Conservation (phyloP, 2,888 invertebrate genomes). For the Macrosoma leucophasiata region DNA sequence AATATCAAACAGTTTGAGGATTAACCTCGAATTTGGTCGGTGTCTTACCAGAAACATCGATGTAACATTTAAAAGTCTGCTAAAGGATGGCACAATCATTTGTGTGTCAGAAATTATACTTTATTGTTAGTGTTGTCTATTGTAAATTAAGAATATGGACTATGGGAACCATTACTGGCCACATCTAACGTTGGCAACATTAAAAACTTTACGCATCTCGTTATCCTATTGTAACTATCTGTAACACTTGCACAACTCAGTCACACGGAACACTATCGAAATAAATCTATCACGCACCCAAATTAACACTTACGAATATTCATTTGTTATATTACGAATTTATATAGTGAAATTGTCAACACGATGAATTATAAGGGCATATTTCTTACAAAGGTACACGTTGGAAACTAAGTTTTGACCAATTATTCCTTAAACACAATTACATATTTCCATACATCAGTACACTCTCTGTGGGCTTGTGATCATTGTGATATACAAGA, state of each 20-base stretch:
- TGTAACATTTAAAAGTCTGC: slow-evolving; percentile 30
- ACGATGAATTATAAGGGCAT: no score
- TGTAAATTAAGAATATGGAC: slow-evolving; percentile 30
- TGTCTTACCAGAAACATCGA: slow-evolving; percentile 29
- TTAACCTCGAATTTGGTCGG: slow-evolving; percentile 24
- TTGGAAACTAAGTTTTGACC: no score
- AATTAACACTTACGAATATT: slow-evolving; percentile 15
- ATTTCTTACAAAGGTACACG: no score
- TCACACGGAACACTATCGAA: slow-evolving; percentile 26
- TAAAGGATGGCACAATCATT: slow-evolving; percentile 56
- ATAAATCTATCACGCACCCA: slow-evolving; percentile 27
- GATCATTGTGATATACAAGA: no score
- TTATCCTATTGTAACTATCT: slow-evolving; percentile 38
- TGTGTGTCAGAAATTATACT: slow-evolving; percentile 45
- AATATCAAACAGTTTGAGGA: slow-evolving; percentile 28
- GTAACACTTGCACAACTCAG: slow-evolving; percentile 32
- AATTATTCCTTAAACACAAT: no score
- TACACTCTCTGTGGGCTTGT: no score
- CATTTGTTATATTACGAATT: slow-evolving; percentile 4
- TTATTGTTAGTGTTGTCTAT: slow-evolving; percentile 29
- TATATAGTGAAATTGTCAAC: slow-evolving; percentile 10
- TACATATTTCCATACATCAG: no score
- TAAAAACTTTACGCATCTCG: slow-evolving; percentile 28
- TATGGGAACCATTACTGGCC: slow-evolving; percentile 52
- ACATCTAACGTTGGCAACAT: slow-evolving; percentile 47